Evolutionary conservation across 2,113 vertebrate genomes (phyloP), one percentile per base, ranked within the genome.

Genomic region (Puffinus mauretanicus): DNA sequence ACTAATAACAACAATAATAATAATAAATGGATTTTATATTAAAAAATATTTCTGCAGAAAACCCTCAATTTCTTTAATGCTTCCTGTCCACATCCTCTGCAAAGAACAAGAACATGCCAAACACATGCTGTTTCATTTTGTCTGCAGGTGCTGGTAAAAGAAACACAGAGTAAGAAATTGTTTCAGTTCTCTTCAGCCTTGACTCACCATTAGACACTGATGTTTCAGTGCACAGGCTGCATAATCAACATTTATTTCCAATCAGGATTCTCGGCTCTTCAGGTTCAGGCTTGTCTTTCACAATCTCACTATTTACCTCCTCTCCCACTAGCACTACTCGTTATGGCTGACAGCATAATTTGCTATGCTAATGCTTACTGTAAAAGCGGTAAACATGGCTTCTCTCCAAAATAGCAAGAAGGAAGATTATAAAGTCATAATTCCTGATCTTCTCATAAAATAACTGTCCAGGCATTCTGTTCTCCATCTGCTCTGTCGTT

Each of bases 391-490:
- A 82, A 92, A 66, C 32, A 7, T 93, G 93, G 96, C 95, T 96
- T 44, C 76, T 75, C 55, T 96, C 95, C 93, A 96, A 61, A 93
- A 92, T 7, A 88, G 78, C 82, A 90, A 90, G 93, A 93, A 66
- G 62, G 71, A 88, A 92, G 90, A 96, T 97, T 94, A 96, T 92
- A 88, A 96, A 94, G 92, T 88, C 90, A 49, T 96, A 95, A 96
- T 94, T 93, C 79, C 76, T 86, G 60, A 95, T 96, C 26, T 55
- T 67, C 90, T 96, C 86, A 83, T 92, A 81, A 94, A 95, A 60
- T 60, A 94, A 77, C 90, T 92, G 88, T 75, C 90, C 94, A 86
- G 92, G 92, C 90, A 86, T 82, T 85, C 92, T 78, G 65, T 75
- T 86, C 92, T 90, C 90, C 96, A 97, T 95, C 95, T 96, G 96